Conservation (phyloP, 2,888 invertebrate genomes). For the Plebejus melissa region DNA sequence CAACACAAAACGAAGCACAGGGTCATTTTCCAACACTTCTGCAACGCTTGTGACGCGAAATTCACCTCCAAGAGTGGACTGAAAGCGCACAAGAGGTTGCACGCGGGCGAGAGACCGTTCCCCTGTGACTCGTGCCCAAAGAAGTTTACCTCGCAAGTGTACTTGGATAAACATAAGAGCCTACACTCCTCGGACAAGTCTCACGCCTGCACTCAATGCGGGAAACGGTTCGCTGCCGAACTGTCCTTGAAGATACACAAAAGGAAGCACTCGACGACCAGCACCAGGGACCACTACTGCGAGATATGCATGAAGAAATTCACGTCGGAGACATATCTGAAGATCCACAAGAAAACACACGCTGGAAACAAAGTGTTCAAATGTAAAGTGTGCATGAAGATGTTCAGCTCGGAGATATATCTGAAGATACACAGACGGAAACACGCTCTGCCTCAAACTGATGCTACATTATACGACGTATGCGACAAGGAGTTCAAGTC, state of each 20-base stretch:
- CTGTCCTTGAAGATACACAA: not conserved
- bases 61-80: slow-evolving; percentile 6
- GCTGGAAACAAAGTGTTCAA: not conserved
- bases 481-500: slow-evolving; percentile 1
- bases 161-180: slow-evolving; percentile 1
- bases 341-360: slow-evolving; percentile 1
- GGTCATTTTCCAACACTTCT: not conserved
- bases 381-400: slow-evolving; percentile 5
- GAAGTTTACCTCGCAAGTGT: slow-evolving; percentile 1
- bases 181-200: not conserved
- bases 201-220: not conserved
- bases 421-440: not conserved
- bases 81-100: slow-evolving; percentile 2
- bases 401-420: not conserved
- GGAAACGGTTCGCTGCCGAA: not conserved
- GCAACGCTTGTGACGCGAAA: not conserved
- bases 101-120: slow-evolving; percentile 4
- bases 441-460: not conserved
- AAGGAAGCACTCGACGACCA: not conserved
- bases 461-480: not conserved
- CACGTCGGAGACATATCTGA: not conserved
- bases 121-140: not conserved
- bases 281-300: not conserved
- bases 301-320: slow-evolving; percentile 4
- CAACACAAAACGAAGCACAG: slow-evolving; percentile 9